Percentiles rank a stretch among this genome's conserved stretches.
These are phyloP conservation scores for Aphodius sticticus DNA, from an alignment of 2,888 invertebrate species.

Conservation along the genomic window DNA sequence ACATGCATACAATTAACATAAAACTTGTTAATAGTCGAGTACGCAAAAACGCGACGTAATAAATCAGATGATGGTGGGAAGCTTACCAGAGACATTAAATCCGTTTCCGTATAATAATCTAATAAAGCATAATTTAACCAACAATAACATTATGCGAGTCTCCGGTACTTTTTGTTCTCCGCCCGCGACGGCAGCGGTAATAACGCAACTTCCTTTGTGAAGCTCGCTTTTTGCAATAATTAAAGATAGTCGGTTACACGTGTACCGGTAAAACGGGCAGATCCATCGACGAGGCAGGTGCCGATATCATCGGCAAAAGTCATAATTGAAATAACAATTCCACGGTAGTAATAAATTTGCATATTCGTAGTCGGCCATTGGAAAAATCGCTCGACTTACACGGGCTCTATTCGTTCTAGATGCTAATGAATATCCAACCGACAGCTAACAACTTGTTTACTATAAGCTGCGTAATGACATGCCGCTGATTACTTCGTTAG, in stretches of 20 bases:
- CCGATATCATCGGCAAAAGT: conserved; percentile 4
- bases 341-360: not conserved
- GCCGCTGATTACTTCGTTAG: not conserved
- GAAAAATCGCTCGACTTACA: not conserved
- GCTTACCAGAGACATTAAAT: not conserved
- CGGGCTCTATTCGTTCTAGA: not conserved
- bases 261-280: not conserved
- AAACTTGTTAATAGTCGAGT: not conserved
- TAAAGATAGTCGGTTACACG: not conserved
- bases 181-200: not conserved
- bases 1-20: not conserved
- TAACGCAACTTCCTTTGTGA: not conserved
- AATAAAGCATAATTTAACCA: not conserved
- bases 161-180: not conserved
- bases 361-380: not conserved
- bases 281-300: not conserved
- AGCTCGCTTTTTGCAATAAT: not conserved
- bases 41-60: not conserved
- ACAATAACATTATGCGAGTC: conserved; percentile 4
- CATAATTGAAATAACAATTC: conserved; percentile 4
- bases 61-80: not conserved
- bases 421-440: not conserved
- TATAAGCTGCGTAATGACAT: conserved; percentile 4
- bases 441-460: not conserved
- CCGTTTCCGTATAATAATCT: not conserved